Conservation (phyloP, 53 echinoderm and acorn worm genomes). For the Crossaster papposus region DNA sequence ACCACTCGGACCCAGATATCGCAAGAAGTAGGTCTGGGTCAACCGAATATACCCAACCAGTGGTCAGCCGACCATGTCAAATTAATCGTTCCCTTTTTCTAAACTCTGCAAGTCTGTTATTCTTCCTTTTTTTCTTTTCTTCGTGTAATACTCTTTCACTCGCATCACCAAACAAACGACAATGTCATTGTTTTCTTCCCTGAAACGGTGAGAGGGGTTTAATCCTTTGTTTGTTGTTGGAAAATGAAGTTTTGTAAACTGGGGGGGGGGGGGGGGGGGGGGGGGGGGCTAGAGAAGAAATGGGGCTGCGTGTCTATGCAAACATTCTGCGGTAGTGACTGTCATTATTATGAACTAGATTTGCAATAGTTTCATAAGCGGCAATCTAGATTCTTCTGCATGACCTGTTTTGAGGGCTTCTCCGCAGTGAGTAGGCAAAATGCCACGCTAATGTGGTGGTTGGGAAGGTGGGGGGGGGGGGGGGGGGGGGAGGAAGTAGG, state of each 20-base stretch:
- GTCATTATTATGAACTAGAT: too few relatives aligned
- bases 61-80: background rate
- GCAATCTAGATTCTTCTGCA: conserved; percentile 19
- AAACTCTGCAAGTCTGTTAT: too few relatives aligned
- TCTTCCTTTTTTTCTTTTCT: too few relatives aligned
- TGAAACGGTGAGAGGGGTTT: conserved; percentile 15
- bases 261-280: background rate
- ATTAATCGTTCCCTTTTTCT: too few relatives aligned
- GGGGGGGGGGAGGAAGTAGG: too few relatives aligned
- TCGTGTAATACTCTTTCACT: background rate
- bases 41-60: background rate
- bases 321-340: too few relatives aligned
- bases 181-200: conserved; percentile 6
- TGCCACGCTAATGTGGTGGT: too few relatives aligned
- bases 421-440: background rate
- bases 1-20: background rate
- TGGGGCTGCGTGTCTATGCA: background rate
- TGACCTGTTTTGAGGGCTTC: conserved; percentile 5
- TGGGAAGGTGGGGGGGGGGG: background rate
- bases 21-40: conserved; percentile 38
- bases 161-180: background rate
- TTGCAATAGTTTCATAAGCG: background rate
- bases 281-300: too few relatives aligned
- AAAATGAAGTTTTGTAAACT: conserved; percentile 4
- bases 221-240: conserved; percentile 41